Evolutionary conservation across 53 echinoderm and acorn worm species (phyloP), one percentile per base, ranked within the genome.

Genomic region (Zoroaster sp.): DNA sequence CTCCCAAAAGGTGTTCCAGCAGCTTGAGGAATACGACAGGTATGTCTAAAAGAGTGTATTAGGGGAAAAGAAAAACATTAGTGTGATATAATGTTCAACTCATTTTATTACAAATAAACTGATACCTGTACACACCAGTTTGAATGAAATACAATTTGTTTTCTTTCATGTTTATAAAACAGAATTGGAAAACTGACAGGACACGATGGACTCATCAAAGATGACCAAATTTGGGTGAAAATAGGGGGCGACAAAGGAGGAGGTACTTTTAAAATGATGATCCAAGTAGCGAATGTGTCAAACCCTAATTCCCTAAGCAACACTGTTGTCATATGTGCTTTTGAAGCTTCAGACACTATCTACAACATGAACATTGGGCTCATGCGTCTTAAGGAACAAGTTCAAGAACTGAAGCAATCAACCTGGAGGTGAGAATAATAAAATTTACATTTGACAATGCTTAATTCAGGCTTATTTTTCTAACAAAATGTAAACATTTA

Each of bases 231-330:
- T 2, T 70, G 91, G 91, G 66, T 91, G 3, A 87, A 91, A 38
- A 75, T 91, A 18, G 91, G 86, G 0, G 78, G 77, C 0, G 91
- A 86, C 40, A 91, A 90, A 47, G 78, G 77, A 3, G 86, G 85
- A 33, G 91, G 91, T 6, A 91, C 74, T 37, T 91, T 87, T 17
- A 89, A 91, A 45, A 75, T 65, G n/a, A 77, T 91, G 75, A n/a
- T 87, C 14, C 91, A 91, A 54, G 37, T 87, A 17, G 91, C 44
- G 5, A 87, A 91, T 85, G 69, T 90, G 6, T 14, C 66, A 2
- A 85, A 66, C 17, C 90, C 82, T 4, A 89, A 89, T 31, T 67
- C 83, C n/a, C 59, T 81, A 15, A 47, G 66, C 14, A 47, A 89
- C 63, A 89, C 90, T 6, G 33, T 80, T 0, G 52, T 49, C 10